Evolutionary conservation across 2,113 vertebrate species (phyloP).

Genomic region (Trichomycterus rosablanca): DNA sequence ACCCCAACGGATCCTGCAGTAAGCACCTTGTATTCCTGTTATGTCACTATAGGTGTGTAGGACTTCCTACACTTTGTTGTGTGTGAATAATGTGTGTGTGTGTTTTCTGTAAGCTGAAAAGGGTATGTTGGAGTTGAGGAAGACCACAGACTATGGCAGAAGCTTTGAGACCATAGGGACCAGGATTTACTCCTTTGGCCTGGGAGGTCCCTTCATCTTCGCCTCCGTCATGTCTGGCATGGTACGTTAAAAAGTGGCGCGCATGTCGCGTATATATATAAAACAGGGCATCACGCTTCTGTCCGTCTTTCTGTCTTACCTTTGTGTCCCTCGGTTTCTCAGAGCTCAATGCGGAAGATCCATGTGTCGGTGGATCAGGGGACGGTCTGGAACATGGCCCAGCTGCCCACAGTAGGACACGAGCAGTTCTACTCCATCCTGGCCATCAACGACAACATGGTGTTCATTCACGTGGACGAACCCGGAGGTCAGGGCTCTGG

Average conservation of each 20-base stretch:
- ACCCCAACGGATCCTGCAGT: conserved; percentile 81
- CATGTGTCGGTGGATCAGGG: conserved; percentile 85
- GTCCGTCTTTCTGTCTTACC: background rate
- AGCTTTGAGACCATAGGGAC: conserved; percentile 75
- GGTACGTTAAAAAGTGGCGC: conserved; percentile 58
- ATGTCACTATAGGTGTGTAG: background rate
- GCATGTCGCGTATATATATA: background rate
- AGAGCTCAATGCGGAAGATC: conserved; percentile 79
- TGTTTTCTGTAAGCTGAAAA: conserved; percentile 66
- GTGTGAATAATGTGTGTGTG: no score
- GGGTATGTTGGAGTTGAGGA: conserved; percentile 76
- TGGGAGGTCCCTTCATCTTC: conserved; percentile 85
- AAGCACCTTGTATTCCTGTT: conserved; percentile 56
- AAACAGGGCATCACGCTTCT: background rate
- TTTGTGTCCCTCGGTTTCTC: conserved; percentile 7
- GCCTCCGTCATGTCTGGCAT: conserved; percentile 88
- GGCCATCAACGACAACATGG: conserved; percentile 83
- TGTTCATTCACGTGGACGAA: conserved; percentile 95
- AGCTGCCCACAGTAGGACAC: conserved; percentile 84
- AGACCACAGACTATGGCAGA: conserved; percentile 77
- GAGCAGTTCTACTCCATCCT: conserved; percentile 94
- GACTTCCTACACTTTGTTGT: no score
- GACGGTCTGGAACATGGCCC: conserved; percentile 86
- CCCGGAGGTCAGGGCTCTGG: conserved; percentile 72
- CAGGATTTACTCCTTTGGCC: conserved; percentile 85